Percentiles rank a stretch among this genome's conserved stretches.
These are phyloP conservation scores for Trilocha varians DNA, from an alignment of 2,888 invertebrate species.

Conservation along the genomic window DNA sequence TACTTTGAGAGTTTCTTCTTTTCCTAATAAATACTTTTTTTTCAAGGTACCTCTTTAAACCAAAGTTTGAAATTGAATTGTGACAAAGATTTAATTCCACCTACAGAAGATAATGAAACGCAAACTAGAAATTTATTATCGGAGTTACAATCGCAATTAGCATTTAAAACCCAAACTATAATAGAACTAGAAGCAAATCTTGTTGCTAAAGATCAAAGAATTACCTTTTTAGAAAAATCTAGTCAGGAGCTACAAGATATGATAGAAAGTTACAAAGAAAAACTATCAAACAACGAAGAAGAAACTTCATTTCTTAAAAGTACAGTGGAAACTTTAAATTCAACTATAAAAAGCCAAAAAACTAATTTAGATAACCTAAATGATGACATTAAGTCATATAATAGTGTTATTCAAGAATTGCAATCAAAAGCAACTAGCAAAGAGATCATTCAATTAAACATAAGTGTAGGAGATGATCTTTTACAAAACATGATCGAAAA, in stretches of 20 bases:
- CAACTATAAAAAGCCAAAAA: conserved; percentile 41
- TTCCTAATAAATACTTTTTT: conserved; percentile 6
- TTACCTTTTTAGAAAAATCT: conserved; percentile 35
- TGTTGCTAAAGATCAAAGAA: conserved; percentile 32
- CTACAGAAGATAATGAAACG: conserved; percentile 21
- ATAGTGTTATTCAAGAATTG: conserved; percentile 40
- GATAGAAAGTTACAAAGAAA: conserved; percentile 31
- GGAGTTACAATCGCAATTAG: conserved; percentile 34
- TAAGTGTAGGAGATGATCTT: conserved; percentile 28
- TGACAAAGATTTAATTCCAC: conserved; percentile 7
- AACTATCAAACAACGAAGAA: conserved; percentile 30
- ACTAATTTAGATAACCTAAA: conserved; percentile 29
- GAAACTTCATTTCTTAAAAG: conserved; percentile 41
- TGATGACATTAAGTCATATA: conserved; percentile 44
- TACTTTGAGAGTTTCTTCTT: not conserved
- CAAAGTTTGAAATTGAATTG: conserved; percentile 16
- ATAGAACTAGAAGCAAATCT: conserved; percentile 39
- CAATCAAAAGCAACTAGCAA: conserved; percentile 37
- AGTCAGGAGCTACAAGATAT: conserved; percentile 31
- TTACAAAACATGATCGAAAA: conserved; percentile 44
- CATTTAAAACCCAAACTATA: conserved; percentile 31
- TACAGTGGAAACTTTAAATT: conserved; percentile 39
- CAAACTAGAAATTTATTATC: conserved; percentile 19
- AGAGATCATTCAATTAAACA: conserved; percentile 22
- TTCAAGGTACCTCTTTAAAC: conserved; percentile 27